Evolutionary conservation across 2,888 invertebrate species (phyloP).

Genomic region (Clusia tigrina): DNA sequence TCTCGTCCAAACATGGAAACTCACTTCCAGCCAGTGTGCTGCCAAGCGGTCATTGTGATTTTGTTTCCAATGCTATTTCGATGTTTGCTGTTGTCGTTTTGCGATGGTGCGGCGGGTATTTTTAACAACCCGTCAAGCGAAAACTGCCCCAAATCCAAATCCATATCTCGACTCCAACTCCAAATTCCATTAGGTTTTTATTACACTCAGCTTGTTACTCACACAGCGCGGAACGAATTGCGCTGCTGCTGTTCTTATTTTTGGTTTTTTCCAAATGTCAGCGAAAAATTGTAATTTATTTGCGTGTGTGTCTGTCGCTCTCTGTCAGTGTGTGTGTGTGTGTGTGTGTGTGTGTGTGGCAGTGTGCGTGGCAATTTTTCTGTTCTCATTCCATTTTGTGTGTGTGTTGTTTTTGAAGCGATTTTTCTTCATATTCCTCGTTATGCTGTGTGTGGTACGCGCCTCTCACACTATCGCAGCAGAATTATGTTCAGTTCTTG

Average conservation of each 20-base stretch:
- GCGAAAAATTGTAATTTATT: constrained; percentile 57
- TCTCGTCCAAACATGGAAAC: constrained; percentile 1
- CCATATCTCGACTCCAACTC: neutral
- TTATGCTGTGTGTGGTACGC: neutral
- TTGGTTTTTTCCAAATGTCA: constrained; percentile 42
- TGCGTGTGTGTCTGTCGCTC: constrained; percentile 49
- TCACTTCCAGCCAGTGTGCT: too few species aligned
- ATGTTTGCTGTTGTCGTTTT: neutral
- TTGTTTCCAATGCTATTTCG: neutral
- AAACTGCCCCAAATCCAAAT: constrained; percentile 1
- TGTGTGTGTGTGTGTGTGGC: constrained; percentile 4
- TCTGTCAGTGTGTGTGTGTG: constrained; percentile 23
- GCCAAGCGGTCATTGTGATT: neutral
- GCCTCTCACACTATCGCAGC: neutral
- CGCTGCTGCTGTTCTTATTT: neutral
- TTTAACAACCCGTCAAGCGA: constrained; percentile 3
- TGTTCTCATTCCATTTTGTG: constrained; percentile 1
- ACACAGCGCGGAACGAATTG: neutral
- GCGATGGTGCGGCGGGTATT: neutral
- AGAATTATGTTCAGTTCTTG: constrained; percentile 35
- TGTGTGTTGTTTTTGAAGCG: constrained; percentile 42
- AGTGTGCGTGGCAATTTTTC: constrained; percentile 20
- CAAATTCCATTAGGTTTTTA: neutral
- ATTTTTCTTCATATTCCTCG: constrained; percentile 29
- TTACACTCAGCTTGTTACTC: neutral